phyloP scores from a whole-genome alignment of 92 coral and sea anemone species.

The Epizoanthus ramosus region DNA sequence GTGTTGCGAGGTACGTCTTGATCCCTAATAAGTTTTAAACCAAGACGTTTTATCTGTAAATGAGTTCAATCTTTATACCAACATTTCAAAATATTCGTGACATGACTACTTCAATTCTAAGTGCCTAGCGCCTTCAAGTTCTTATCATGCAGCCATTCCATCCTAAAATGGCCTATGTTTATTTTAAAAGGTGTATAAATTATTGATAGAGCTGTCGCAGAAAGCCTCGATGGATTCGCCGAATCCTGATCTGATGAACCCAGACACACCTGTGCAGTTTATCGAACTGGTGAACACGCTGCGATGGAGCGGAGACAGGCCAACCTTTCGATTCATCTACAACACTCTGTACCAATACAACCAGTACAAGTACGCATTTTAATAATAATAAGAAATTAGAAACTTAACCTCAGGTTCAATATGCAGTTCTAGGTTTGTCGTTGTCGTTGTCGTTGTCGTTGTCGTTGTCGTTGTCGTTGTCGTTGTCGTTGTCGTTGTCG shows the following conservation, averaged over 20 bases:
- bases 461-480: no score
- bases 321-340: neutral
- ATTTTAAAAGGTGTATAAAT: slow-evolving; percentile 5
- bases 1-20: no score
- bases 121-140: no score
- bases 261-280: slow-evolving; percentile 23
- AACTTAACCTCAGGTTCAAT: neutral
- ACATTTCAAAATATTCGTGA: no score
- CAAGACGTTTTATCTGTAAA: no score
- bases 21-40: no score
- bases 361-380: slow-evolving; percentile 1
- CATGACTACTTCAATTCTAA: no score
- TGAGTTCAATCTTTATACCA: no score
- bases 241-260: slow-evolving; percentile 12
- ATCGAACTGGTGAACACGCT: slow-evolving; percentile 36
- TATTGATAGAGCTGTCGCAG: neutral
- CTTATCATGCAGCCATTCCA: neutral
- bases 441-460: neutral
- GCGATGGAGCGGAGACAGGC: neutral
- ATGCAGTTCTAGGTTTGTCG: no score
- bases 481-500: no score
- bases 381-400: no score
- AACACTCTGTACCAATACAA: slow-evolving; percentile 1
- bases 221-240: neutral
- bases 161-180: neutral